A percentile compares a stretch with the other conserved stretches of the same genome.
Evolutionary conservation across 2,113 vertebrate species (phyloP).

Genomic region (Paracanthobrama guichenoti): DNA sequence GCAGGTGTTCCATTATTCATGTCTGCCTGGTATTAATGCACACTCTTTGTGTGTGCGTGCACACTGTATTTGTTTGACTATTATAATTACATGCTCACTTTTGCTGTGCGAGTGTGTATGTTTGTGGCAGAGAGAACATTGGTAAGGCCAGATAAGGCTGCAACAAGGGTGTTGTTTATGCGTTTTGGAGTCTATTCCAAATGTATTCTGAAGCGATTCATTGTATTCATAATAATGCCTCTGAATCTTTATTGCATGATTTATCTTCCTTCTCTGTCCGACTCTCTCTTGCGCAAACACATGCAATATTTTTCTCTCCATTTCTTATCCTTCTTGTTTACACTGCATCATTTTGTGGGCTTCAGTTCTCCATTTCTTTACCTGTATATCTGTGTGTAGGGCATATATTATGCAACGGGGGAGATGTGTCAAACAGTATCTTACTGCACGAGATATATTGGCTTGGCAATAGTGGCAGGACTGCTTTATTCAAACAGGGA

Average conservation of each 20-base stretch:
- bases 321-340: not conserved
- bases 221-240: slow-evolving; percentile 5
- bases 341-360: not conserved
- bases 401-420: not conserved
- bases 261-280: not conserved
- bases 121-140: slow-evolving; percentile 10
- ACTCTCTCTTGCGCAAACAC: not conserved
- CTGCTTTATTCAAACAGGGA: not conserved
- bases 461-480: not conserved
- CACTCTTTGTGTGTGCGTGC: not conserved
- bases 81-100: slow-evolving; percentile 16
- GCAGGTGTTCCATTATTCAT: slow-evolving; percentile 30
- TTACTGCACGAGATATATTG: not conserved
- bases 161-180: not conserved
- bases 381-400: not conserved
- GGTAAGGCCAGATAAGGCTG: not conserved
- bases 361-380: not conserved
- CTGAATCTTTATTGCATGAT: not conserved
- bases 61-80: not conserved
- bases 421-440: not conserved
- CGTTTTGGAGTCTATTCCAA: not conserved
- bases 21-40: slow-evolving; percentile 13
- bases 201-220: slow-evolving; percentile 5
- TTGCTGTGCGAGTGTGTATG: slow-evolving; percentile 9
- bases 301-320: not conserved